Conservation (phyloP, 2,113 vertebrate species). For the Nothoprocta perdicaria region DNA sequence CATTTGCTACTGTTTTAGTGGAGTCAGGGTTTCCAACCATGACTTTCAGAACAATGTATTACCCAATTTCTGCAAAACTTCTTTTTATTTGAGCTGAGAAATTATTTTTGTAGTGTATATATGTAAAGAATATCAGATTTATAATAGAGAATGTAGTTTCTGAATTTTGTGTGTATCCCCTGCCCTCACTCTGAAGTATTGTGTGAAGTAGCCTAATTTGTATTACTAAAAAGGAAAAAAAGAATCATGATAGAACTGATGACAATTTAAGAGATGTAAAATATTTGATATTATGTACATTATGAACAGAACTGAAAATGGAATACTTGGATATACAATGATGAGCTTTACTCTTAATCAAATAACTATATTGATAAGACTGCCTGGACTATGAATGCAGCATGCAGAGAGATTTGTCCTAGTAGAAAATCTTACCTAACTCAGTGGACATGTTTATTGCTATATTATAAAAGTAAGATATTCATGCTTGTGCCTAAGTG, state of each 20-base stretch:
- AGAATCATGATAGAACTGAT: not conserved
- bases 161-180: not conserved
- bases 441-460: not conserved
- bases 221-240: not conserved
- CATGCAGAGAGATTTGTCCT: not conserved
- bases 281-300: not conserved
- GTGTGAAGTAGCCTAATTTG: not conserved
- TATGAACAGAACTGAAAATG: not conserved
- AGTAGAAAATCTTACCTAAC: not conserved
- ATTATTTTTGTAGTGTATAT: not conserved
- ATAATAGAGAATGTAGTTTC: not conserved
- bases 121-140: not conserved
- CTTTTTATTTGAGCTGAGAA: not conserved
- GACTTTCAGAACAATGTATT: not conserved
- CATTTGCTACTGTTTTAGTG: not conserved
- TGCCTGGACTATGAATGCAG: not conserved
- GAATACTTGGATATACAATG: not conserved
- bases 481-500: accelerated
- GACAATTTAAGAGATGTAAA: not conserved
- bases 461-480: not conserved
- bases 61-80: not conserved
- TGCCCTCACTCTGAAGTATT: not conserved
- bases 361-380: not conserved
- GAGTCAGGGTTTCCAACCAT: not conserved
- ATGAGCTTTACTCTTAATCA: not conserved